Evolutionary conservation across 2,113 vertebrate genomes (phyloP).

Genomic region (Polypterus bichir): DNA sequence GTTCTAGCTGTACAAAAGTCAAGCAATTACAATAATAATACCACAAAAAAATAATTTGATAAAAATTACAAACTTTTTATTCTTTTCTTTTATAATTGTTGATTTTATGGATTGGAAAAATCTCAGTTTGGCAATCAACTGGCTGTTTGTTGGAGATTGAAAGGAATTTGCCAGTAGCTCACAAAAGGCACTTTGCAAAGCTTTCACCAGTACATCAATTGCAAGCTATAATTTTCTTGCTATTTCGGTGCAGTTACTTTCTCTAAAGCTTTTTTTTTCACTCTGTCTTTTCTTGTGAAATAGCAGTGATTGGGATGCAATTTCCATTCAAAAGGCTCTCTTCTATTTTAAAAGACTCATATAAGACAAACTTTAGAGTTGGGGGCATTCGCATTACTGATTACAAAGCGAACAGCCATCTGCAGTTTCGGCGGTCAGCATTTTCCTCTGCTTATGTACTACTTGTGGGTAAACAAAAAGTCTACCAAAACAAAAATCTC

Average conservation of each 20-base stretch:
- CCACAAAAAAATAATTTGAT: too few species aligned
- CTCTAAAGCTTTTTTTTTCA: slow-evolving; percentile 24
- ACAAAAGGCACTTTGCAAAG: slow-evolving; percentile 41
- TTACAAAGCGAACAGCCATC: too few species aligned
- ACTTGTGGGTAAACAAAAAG: too few species aligned
- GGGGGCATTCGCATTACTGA: too few species aligned
- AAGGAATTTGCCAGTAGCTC: slow-evolving; percentile 48
- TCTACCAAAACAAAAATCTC: too few species aligned
- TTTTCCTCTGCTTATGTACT: too few species aligned
- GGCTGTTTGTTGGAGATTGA: slow-evolving; percentile 24
- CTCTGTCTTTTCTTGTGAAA: slow-evolving; percentile 57
- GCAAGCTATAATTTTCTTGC: slow-evolving; percentile 60
- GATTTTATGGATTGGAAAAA: background rate
- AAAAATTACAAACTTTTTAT: too few species aligned
- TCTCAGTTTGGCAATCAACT: background rate
- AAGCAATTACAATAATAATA: too few species aligned
- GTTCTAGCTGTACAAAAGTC: too few species aligned
- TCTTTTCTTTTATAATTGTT: background rate
- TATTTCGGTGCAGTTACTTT: slow-evolving; percentile 62
- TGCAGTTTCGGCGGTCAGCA: too few species aligned
- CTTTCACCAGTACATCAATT: slow-evolving; percentile 43
- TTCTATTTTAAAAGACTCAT: slow-evolving; percentile 52
- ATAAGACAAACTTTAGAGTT: slow-evolving; percentile 42
- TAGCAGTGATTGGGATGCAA: slow-evolving; percentile 56
- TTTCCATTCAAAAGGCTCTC: slow-evolving; percentile 46